These are phyloP conservation scores for Pterostichus madidus DNA, from an alignment of 2,888 invertebrate genomes.

Conservation along the genomic window DNA sequence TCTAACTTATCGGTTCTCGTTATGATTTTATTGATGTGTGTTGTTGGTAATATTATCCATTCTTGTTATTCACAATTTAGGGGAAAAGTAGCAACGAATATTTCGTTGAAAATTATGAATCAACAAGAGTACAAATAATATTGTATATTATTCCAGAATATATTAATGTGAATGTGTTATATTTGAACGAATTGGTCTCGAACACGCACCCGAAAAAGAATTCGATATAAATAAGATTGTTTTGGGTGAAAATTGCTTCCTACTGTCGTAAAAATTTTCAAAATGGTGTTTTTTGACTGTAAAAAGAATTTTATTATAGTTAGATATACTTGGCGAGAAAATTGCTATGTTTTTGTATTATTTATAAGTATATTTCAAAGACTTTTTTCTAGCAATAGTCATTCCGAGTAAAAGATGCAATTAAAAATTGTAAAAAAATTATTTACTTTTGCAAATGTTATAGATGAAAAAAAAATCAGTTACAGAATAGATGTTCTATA, in stretches of 20 bases:
- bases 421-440: too few relatives aligned
- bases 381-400: too few relatives aligned
- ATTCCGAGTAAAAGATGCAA: too few relatives aligned
- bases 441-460: too few relatives aligned
- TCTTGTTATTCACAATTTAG: constrained; percentile 44
- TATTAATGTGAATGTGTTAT: constrained; percentile 36
- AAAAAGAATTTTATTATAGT: constrained; percentile 1
- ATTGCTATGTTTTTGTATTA: too few relatives aligned
- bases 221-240: constrained; percentile 39
- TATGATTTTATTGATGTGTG: constrained; percentile 36
- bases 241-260: constrained; percentile 38
- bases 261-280: constrained; percentile 27
- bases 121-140: constrained; percentile 49
- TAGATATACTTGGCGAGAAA: too few relatives aligned
- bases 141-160: constrained; percentile 9
- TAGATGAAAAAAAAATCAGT: too few relatives aligned
- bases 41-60: constrained; percentile 26
- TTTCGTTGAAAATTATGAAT: constrained; percentile 40
- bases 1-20: constrained; percentile 35
- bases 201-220: constrained; percentile 30
- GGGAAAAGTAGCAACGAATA: constrained; percentile 16
- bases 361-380: too few relatives aligned
- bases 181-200: background rate
- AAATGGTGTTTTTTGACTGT: background rate
- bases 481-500: too few relatives aligned